Evolutionary conservation across 2,113 vertebrate species (phyloP).

Genomic region (Enhydra lutris): DNA sequence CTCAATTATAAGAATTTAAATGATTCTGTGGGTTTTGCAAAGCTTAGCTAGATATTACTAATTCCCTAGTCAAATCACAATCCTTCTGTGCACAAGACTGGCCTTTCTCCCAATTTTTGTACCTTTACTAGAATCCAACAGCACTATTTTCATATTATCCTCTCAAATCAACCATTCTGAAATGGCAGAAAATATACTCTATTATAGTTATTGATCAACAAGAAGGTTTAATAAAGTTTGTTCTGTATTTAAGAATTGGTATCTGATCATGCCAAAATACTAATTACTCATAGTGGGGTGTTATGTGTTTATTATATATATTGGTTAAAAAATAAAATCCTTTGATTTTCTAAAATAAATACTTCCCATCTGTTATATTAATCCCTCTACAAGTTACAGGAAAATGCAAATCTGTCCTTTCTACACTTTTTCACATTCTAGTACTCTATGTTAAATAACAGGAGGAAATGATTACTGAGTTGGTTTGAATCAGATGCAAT

Average conservation of each 20-base stretch:
- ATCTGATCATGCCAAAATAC: background rate
- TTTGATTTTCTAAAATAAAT: background rate
- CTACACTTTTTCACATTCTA: slow-evolving; percentile 48
- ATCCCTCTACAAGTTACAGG: slow-evolving; percentile 55
- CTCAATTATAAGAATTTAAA: background rate
- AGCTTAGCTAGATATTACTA: background rate
- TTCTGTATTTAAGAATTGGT: background rate
- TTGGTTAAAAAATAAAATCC: background rate
- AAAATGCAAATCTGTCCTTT: background rate
- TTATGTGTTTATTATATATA: background rate
- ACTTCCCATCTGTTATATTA: slow-evolving; percentile 43
- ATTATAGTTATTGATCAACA: background rate
- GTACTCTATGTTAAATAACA: slow-evolving; percentile 35
- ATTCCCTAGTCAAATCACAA: background rate
- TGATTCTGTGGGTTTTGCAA: background rate
- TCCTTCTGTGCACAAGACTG: background rate
- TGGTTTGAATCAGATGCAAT: slow-evolving; percentile 38
- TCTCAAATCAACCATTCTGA: background rate
- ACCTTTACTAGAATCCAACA: background rate
- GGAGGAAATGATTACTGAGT: slow-evolving; percentile 17
- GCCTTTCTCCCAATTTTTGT: background rate
- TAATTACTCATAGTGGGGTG: background rate
- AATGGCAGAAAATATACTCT: background rate
- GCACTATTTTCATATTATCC: background rate
- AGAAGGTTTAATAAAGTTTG: background rate